Base-by-base conservation (phyloP, 2,113 vertebrate genomes). In the Bombycilla garrulus region DNA sequence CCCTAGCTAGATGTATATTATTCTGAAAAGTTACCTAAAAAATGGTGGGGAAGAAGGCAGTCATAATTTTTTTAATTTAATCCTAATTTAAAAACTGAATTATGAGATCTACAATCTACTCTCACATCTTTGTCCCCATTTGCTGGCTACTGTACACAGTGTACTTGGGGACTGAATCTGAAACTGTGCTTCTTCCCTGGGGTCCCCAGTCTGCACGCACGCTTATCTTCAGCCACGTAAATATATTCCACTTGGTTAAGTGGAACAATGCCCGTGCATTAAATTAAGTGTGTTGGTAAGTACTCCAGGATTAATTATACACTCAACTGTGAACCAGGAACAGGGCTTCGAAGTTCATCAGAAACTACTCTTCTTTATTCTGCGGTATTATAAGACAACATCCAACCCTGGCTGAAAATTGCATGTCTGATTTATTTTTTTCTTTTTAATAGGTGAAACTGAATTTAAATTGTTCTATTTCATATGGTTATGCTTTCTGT, bases 161-260 rank as follows among this genome's bases (percentile, higher is more conserved):
- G 80, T 90, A 83, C 76, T 90, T 56, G 14, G 87, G 81, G 90
- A 82, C 66, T 65, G 86, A 92, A 56, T 81, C 67, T 69, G 67
- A 88, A 97, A 95, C 86, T 94, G 93, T 95, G 93, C 81, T 89
- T 88, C 94, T 81, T 96, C 90, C 93, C 94, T 77, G 35, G 94
- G 90, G 66, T 88, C 72, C 53, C 65, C 26, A 61, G 93, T 53
- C 87, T 89, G 90, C 78, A 91, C 74, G 72, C 78, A 81, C 1
- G 17, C 90, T 94, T 93, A 92, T 95, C 93, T 96, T 95, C 11
- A 93, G 77, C 88, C 93, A 93, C 92, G 26, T 92, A 92, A 96
- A 95, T 93, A 96, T 81, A 94, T 96, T 95, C 90, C 90, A 95
- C 85, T 96, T 78, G 83, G 79, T 92, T 96, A 95, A 95, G 88